These are phyloP conservation scores for Serilophus lunatus DNA, from an alignment of 2,113 vertebrate genomes.

Conservation along the genomic window DNA sequence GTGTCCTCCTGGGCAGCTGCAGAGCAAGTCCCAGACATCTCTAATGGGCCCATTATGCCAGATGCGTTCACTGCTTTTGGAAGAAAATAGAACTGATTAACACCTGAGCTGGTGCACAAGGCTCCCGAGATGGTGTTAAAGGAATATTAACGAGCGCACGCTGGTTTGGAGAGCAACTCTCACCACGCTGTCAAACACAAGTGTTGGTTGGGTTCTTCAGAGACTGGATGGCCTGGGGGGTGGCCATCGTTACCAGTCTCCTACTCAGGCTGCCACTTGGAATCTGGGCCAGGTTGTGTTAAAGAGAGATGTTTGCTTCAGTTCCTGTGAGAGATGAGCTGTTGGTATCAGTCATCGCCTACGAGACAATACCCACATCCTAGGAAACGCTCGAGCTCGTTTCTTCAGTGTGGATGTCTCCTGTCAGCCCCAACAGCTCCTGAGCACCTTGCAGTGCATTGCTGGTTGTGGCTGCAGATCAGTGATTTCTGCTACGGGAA, in stretches of 20 bases:
- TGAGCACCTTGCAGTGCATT: neutral
- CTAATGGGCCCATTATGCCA: constrained; percentile 46
- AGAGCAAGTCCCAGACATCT: constrained; percentile 41
- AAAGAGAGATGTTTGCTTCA: neutral
- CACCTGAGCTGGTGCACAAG: constrained; percentile 62
- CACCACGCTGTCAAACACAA: constrained; percentile 10
- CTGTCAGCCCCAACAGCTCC: neutral
- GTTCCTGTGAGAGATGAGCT: neutral
- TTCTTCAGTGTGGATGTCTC: neutral
- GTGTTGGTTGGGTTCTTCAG: neutral
- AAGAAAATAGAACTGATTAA: constrained; percentile 73
- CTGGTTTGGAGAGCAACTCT: constrained; percentile 50
- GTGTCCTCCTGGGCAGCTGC: constrained; percentile 23
- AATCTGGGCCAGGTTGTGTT: constrained; percentile 5
- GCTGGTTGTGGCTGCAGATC: neutral
- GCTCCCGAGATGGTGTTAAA: constrained; percentile 17
- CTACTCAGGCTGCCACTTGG: neutral
- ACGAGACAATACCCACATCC: neutral
- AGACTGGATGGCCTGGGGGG: neutral
- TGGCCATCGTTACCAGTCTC: neutral
- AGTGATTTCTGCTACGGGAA: neutral
- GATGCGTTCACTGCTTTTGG: constrained; percentile 62
- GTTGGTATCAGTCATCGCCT: neutral
- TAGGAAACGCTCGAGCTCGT: neutral
- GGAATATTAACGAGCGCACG: constrained; percentile 57